Conservation (phyloP, 1,140 invertebrate species). For the Magallana gigas region DNA sequence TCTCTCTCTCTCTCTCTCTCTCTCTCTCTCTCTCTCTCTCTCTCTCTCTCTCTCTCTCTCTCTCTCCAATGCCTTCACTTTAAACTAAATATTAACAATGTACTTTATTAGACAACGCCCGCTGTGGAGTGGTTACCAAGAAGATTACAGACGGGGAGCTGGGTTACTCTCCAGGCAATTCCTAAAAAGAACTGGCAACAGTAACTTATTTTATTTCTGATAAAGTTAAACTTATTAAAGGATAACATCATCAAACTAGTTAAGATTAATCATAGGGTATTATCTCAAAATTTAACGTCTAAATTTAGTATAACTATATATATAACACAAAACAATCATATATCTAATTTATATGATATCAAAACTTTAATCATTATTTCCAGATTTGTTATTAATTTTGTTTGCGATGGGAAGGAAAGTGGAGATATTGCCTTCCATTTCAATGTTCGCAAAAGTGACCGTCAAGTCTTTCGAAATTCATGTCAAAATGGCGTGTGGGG, state of each 20-base stretch:
- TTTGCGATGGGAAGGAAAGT: slow-evolving; percentile 84
- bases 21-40: not conserved
- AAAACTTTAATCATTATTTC: not conserved
- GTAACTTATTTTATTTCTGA: slow-evolving; percentile 9
- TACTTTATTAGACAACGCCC: slow-evolving; percentile 59
- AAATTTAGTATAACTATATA: no score
- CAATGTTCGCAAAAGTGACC: slow-evolving; percentile 80
- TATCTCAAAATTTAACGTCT: no score
- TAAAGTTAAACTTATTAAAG: no score
- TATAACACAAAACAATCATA: no score
- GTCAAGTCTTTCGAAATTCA: slow-evolving; percentile 86
- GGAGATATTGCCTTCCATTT: slow-evolving; percentile 89
- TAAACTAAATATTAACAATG: not conserved
- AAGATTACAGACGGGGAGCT: slow-evolving; percentile 52
- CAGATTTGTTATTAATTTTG: slow-evolving; percentile 85
- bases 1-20: not conserved
- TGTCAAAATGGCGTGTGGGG: slow-evolving; percentile 84
- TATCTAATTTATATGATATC: no score
- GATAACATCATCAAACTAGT: not conserved
- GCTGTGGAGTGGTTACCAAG: slow-evolving; percentile 58
- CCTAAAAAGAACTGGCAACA: slow-evolving; percentile 62
- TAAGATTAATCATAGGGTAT: not conserved
- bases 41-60: not conserved
- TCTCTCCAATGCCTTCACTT: not conserved
- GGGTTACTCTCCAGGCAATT: slow-evolving; percentile 62